A percentile compares a stretch with the other conserved stretches of the same genome.
Evolutionary conservation across 1,140 invertebrate species (phyloP).

Genomic region (Listronotus bonariensis): DNA sequence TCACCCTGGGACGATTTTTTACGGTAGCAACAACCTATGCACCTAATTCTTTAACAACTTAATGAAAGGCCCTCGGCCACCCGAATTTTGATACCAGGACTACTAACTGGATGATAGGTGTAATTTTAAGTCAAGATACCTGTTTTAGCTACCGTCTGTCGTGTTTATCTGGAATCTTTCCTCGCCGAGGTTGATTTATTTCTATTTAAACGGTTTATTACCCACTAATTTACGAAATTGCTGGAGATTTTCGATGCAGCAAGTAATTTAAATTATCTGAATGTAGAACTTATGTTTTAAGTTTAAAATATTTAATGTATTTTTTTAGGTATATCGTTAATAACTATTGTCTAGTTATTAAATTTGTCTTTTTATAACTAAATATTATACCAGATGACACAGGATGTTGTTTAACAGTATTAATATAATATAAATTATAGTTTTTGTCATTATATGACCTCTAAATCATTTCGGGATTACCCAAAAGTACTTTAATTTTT

Average conservation of each 20-base stretch:
- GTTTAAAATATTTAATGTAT: no score
- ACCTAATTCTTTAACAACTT: slow-evolving; percentile 27
- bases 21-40: slow-evolving; percentile 11
- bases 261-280: no score
- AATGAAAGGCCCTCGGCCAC: slow-evolving; percentile 20
- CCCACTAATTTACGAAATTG: slow-evolving; percentile 26
- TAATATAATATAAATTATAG: no score
- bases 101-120: slow-evolving; percentile 21
- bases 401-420: no score
- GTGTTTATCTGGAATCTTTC: slow-evolving; percentile 25
- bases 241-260: neutral
- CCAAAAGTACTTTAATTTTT: no score
- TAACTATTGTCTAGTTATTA: no score
- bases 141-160: slow-evolving; percentile 23
- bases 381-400: no score
- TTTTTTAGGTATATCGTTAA: no score
- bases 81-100: slow-evolving; percentile 25
- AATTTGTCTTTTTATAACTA: no score
- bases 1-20: slow-evolving; percentile 2
- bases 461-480: no score
- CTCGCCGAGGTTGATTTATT: slow-evolving; percentile 25
- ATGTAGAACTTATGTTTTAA: no score
- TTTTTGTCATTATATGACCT: no score
- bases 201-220: slow-evolving; percentile 31
- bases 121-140: slow-evolving; percentile 30